Evolutionary conservation across 30 jellyfish, hydroid and myxozoan genomes (phyloP).

Genomic region (Aurelia sp.): DNA sequence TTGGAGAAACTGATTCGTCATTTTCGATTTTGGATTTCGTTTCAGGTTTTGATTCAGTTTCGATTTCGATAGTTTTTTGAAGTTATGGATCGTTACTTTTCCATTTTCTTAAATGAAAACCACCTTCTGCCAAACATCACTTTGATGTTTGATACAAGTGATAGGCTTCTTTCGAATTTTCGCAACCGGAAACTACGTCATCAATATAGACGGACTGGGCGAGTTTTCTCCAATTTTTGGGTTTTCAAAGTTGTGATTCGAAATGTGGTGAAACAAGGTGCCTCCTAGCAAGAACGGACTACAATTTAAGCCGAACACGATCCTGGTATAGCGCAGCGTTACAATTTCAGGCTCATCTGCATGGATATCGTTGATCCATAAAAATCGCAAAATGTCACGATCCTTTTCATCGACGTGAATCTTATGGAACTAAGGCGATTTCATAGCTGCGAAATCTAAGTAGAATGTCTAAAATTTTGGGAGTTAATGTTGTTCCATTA

Average conservation of each 20-base stretch:
- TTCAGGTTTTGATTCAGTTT: background rate
- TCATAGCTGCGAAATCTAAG: no score
- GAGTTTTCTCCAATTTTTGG: background rate
- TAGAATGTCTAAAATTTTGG: no score
- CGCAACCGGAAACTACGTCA: conserved; percentile 7
- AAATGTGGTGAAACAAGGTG: background rate
- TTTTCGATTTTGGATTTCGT: background rate
- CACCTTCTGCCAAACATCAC: background rate
- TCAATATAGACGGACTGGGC: background rate
- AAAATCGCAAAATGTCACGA: background rate
- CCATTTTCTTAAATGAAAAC: background rate
- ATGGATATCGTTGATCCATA: background rate
- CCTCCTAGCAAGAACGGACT: background rate
- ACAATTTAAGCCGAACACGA: background rate
- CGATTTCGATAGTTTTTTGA: background rate
- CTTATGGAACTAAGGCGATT: no score
- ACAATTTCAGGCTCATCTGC: background rate
- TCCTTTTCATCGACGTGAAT: no score
- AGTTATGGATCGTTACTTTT: background rate
- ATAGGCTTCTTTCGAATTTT: background rate
- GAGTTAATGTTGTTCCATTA: no score
- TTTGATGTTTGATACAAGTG: background rate
- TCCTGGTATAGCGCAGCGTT: background rate
- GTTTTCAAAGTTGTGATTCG: background rate
- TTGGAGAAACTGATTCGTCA: background rate